Evolutionary conservation across 1,140 invertebrate species (phyloP).

Genomic region (Rhyacophila brunnea): DNA sequence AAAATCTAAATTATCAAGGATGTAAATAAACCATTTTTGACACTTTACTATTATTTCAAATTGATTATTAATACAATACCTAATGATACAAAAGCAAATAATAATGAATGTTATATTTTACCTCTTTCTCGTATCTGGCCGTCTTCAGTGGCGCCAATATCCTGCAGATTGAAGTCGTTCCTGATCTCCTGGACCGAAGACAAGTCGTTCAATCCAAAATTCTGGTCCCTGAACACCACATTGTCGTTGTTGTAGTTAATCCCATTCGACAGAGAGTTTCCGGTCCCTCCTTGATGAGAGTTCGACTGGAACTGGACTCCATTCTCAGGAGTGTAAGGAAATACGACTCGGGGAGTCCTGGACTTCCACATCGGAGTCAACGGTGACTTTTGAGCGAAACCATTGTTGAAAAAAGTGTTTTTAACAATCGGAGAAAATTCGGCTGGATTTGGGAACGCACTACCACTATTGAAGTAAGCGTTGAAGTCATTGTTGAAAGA

Average conservation of each 20-base stretch:
- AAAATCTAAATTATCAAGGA: too few relatives aligned
- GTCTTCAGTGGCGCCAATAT: conserved; percentile 53
- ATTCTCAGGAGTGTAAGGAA: conserved; percentile 49
- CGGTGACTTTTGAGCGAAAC: conserved; percentile 23
- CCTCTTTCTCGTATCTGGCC: conserved; percentile 48
- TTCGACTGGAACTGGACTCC: conserved; percentile 49
- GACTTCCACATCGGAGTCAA: conserved; percentile 45
- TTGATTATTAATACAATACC: too few relatives aligned
- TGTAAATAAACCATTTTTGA: too few relatives aligned
- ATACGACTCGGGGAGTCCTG: conserved; percentile 57
- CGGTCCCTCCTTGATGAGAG: conserved; percentile 46
- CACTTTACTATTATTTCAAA: too few relatives aligned
- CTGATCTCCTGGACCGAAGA: conserved; percentile 49
- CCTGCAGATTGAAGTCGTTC: conserved; percentile 56
- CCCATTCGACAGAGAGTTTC: conserved; percentile 39
- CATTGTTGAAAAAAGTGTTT: conserved; percentile 38
- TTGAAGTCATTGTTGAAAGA: conserved; percentile 41
- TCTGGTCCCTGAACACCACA: conserved; percentile 60
- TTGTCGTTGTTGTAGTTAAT: conserved; percentile 53
- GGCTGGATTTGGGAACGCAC: conserved; percentile 38
- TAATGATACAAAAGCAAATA: too few relatives aligned
- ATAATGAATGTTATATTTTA: too few relatives aligned
- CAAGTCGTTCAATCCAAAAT: conserved; percentile 56
- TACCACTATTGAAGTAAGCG: conserved; percentile 37
- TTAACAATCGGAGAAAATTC: conserved; percentile 41